Evolutionary conservation across 1,140 invertebrate species (phyloP).

Genomic region (Oryzaephilus surinamensis): DNA sequence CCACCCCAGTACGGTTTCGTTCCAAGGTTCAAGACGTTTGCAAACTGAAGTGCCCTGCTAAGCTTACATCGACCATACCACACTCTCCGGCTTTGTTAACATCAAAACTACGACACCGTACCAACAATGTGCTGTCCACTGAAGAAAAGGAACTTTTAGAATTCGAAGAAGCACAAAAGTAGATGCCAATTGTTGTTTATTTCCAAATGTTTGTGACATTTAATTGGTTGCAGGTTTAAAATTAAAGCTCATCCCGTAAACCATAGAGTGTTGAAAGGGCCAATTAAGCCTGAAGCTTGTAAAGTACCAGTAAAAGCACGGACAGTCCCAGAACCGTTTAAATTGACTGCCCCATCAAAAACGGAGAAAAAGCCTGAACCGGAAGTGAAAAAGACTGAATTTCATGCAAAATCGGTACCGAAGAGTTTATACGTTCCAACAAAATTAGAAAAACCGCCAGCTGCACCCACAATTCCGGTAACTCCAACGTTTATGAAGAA

Average conservation of each 20-base stretch:
- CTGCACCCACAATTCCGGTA: constrained; percentile 11
- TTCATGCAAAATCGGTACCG: constrained; percentile 25
- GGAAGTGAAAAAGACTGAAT: constrained; percentile 10
- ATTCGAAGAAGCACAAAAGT: constrained; percentile 31
- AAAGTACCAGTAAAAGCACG: constrained; percentile 20
- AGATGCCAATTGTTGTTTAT: too few relatives aligned
- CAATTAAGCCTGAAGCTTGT: constrained; percentile 17
- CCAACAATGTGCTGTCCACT: constrained; percentile 24
- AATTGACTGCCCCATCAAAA: constrained; percentile 29
- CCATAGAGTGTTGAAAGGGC: constrained; percentile 26
- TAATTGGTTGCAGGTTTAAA: constrained; percentile 21
- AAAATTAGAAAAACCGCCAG: constrained; percentile 8
- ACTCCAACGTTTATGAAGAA: constrained; percentile 18
- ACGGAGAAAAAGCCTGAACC: not conserved
- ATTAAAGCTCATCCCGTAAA: constrained; percentile 30
- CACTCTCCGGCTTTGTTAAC: constrained; percentile 36
- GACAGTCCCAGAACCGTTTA: constrained; percentile 28
- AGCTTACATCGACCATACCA: constrained; percentile 35
- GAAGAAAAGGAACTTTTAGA: constrained; percentile 34
- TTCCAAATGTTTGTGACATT: constrained; percentile 2
- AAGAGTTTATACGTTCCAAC: constrained; percentile 15
- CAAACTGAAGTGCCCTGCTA: constrained; percentile 4
- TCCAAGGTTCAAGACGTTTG: constrained; percentile 26
- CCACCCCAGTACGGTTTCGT: constrained; percentile 38
- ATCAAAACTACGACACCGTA: constrained; percentile 30